Conservation (phyloP, 2,888 invertebrate species). For the Thecocarcelia acutangulata region DNA sequence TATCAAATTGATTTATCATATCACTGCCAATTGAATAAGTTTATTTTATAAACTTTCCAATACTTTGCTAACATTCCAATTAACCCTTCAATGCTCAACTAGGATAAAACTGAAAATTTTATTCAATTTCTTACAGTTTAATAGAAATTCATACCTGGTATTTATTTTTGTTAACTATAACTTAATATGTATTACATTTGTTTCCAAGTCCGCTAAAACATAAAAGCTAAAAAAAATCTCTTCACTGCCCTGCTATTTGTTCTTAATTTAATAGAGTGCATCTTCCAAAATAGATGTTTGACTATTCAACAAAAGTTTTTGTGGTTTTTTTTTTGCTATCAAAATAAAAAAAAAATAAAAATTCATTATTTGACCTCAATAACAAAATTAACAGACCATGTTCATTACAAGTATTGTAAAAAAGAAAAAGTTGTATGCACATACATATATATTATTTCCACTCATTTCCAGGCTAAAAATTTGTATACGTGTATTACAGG, state of each 20-base stretch:
- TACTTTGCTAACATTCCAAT: conserved; percentile 16
- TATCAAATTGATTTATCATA: conserved; percentile 27
- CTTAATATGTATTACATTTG: neutral
- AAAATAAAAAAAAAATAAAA: conserved; percentile 15
- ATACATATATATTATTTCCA: neutral
- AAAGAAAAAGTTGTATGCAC: conserved; percentile 23
- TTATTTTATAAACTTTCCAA: conserved; percentile 11
- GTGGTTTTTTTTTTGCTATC: neutral
- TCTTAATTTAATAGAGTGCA: conserved; percentile 51
- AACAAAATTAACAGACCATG: conserved; percentile 59
- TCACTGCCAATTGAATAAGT: conserved; percentile 31
- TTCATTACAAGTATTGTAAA: conserved; percentile 42
- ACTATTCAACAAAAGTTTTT: conserved; percentile 30
- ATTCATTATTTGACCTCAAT: conserved; percentile 62
- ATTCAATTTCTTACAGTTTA: neutral
- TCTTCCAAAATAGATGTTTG: conserved; percentile 49
- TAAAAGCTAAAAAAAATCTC: conserved; percentile 7
- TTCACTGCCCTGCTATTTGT: conserved; percentile 26
- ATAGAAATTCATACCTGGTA: neutral
- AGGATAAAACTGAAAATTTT: neutral
- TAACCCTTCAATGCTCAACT: neutral
- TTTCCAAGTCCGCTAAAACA: neutral
- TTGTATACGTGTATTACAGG: conserved; percentile 32
- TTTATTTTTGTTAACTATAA: neutral
- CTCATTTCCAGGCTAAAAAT: conserved; percentile 9